Evolutionary conservation across 1,140 invertebrate species (phyloP), one percentile per base, ranked within the genome.

Genomic region (Anastrepha obliqua): DNA sequence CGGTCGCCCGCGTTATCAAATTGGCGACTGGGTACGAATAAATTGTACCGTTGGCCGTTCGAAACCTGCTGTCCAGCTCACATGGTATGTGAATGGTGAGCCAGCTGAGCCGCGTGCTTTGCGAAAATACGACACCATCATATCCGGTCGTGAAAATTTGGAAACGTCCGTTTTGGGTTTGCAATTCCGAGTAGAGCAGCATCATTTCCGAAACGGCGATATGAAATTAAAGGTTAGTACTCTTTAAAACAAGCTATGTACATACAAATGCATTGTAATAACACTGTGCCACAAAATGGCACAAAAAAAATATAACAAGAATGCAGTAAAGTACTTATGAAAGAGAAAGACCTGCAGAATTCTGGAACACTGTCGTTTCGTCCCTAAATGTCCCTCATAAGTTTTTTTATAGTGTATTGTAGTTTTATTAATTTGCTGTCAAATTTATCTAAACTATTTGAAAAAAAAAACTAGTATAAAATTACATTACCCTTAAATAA

Each of bases 31-130:
- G 87, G 95, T 96, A 5, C 93, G 94, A 70, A 94, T 96, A 89
- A 96, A 96, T 91, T 97, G 96, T 92, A 96, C 95, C 17, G 96
- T 96, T 15, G 94, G 94, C 2, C 94, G 95, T 88, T 96, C 96
- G 51, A 95, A 95, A 89, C 96, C 96, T 64, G 95, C 96, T 11
- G 95, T 96, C n/a, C 94, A 94, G 64, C 94, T 97, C 51, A 94
- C 94, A 29, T 97, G 96, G 96, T 96, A 95, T 92, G 95, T 97
- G 89, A 97, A 97, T 90, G 95, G 95, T 42, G 95, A 96, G 85
- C 94, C 94, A 88, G 96, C 95, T 17, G 95, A 96, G 51, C 90
- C 93, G 65, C 90, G 93, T 59, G 93, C 94, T 65, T 89, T 96
- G 39, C 92, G 93, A n/a, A 91, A 90, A 58, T 95, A 95, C 65